These are phyloP conservation scores for Strix aluco DNA, from an alignment of 2,113 vertebrate species.

Conservation along the genomic window DNA sequence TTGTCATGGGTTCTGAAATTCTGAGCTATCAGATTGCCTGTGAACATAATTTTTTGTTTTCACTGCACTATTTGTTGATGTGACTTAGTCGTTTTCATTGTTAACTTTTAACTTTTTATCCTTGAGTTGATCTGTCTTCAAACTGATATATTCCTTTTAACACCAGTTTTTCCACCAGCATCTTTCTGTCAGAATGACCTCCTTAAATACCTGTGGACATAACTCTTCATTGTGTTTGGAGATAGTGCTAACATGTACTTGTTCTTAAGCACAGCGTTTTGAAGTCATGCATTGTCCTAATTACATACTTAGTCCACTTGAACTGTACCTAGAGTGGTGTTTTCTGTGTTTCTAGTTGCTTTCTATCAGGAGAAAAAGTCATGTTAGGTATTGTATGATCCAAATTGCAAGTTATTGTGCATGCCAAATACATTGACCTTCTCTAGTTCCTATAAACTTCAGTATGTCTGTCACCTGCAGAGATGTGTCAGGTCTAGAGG, in stretches of 20 bases:
- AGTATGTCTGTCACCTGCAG: background rate
- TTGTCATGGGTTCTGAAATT: constrained; percentile 7
- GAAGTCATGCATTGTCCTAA: background rate
- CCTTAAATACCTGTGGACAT: background rate
- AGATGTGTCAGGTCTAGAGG: background rate
- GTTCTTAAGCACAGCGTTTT: background rate
- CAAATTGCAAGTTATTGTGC: background rate
- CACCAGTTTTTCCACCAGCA: background rate
- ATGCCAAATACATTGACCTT: background rate
- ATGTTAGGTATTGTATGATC: background rate
- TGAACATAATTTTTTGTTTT: background rate
- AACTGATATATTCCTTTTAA: background rate
- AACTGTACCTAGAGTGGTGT: background rate
- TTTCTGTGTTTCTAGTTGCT: background rate
- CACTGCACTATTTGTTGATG: background rate
- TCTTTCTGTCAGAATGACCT: background rate
- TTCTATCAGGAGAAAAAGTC: background rate
- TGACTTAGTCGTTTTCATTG: background rate
- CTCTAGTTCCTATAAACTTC: background rate
- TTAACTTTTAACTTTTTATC: background rate
- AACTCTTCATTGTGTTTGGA: background rate
- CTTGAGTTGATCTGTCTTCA: background rate
- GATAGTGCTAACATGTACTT: background rate
- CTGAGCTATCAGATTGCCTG: background rate
- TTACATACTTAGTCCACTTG: background rate